Percentiles rank a stretch among this genome's conserved stretches.
Conservation (phyloP, 2,113 vertebrate species). For the Todiramphus saurophagus region DNA sequence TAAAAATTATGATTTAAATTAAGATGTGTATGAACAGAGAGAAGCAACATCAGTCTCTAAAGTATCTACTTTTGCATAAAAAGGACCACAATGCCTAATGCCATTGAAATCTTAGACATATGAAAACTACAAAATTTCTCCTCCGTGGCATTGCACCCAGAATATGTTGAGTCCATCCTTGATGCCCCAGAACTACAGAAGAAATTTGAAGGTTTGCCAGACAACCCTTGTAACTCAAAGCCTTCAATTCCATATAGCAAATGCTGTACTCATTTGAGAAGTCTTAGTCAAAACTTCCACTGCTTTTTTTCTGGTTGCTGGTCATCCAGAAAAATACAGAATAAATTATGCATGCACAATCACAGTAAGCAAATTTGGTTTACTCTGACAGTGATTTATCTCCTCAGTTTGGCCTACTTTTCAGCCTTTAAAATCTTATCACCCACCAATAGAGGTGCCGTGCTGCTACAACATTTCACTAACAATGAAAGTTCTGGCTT, state of each 20-base stretch:
- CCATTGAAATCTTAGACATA: not conserved
- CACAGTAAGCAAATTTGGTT: not conserved
- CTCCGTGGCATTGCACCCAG: not conserved
- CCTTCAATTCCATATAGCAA: not conserved
- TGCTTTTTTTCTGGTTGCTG: not conserved
- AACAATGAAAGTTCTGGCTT: not conserved
- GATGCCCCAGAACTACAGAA: not conserved
- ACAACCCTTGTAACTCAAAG: not conserved
- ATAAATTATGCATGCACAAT: not conserved
- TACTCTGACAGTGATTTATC: not conserved
- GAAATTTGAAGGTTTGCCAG: not conserved
- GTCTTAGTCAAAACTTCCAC: not conserved
- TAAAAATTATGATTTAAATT: not conserved
- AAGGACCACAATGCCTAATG: not conserved
- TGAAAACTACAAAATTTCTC: not conserved
- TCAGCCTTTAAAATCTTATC: not conserved
- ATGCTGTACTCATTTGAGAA: not conserved
- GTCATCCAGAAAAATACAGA: not conserved
- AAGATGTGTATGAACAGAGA: rapidly evolving
- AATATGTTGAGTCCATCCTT: not conserved
- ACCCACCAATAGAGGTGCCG: not conserved
- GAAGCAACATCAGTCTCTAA: not conserved
- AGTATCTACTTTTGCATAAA: not conserved
- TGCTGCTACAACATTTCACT: not conserved
- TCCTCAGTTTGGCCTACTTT: not conserved